phyloP scores from a whole-genome alignment of 23 tunicate genomes.

The Ascidia mentula region DNA sequence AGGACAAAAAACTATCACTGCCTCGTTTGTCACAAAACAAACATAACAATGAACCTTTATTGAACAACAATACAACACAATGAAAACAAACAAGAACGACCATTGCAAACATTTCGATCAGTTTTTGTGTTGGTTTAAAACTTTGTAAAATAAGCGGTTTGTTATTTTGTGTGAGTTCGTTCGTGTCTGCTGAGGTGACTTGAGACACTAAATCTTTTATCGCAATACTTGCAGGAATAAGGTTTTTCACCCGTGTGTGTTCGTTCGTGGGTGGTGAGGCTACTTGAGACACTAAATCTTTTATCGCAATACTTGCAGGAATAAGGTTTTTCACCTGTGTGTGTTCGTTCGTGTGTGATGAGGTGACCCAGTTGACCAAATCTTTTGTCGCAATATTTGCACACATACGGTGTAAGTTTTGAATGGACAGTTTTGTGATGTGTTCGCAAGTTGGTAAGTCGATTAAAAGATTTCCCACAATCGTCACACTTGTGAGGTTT shows the following conservation, averaged over 20 bases:
- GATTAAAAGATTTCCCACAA: slow-evolving; percentile 53
- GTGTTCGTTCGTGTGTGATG: slow-evolving; percentile 31
- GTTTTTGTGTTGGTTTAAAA: no score
- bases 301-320: background rate
- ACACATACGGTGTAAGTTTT: slow-evolving; percentile 26
- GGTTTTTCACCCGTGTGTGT: background rate
- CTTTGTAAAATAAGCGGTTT: background rate
- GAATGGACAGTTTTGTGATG: slow-evolving; percentile 57
- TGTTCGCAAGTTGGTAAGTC: slow-evolving; percentile 5
- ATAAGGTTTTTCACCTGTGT: slow-evolving; percentile 43
- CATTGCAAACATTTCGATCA: no score
- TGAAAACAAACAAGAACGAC: no score
- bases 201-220: background rate
- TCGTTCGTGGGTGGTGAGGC: background rate
- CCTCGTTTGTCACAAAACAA: no score
- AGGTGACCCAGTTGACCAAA: slow-evolving; percentile 24
- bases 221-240: background rate
- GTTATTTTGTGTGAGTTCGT: background rate
- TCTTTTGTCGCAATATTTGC: slow-evolving; percentile 40
- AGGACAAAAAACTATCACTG: no score
- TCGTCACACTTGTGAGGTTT: slow-evolving; percentile 20
- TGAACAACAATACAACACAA: no score
- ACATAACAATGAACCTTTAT: no score
- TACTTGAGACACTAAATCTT: background rate
- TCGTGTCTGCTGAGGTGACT: background rate